These are phyloP conservation scores for Bombus haemorrhoidalis DNA, from an alignment of 1,140 invertebrate species.

Conservation along the genomic window DNA sequence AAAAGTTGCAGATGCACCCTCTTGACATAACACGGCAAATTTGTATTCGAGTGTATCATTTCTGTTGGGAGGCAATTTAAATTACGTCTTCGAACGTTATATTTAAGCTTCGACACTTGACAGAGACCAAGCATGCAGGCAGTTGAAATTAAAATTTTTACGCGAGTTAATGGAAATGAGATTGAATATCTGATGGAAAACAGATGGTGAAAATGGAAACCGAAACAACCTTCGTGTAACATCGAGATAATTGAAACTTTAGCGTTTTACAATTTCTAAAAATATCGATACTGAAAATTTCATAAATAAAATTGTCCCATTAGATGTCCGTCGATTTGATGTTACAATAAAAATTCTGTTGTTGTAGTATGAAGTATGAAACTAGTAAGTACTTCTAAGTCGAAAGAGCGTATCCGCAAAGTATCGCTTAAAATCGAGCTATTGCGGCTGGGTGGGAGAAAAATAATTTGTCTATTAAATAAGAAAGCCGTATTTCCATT, in stretches of 20 bases:
- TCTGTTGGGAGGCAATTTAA: background rate
- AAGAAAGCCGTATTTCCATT: too few species aligned
- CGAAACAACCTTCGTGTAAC: background rate
- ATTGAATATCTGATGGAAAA: background rate
- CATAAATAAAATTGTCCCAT: background rate
- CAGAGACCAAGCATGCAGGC: background rate
- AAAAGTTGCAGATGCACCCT: too few species aligned
- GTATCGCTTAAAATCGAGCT: too few species aligned
- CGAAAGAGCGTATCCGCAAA: fast-evolving
- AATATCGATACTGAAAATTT: background rate
- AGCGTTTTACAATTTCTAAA: background rate
- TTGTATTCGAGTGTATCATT: background rate
- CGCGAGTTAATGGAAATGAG: background rate
- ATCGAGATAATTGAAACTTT: too few species aligned
- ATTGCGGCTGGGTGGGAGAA: fast-evolving
- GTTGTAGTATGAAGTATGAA: too few species aligned
- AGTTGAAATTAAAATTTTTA: background rate
- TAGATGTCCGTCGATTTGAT: too few species aligned
- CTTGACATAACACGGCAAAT: too few species aligned
- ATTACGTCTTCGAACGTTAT: background rate
- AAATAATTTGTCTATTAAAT: too few species aligned
- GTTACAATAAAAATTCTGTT: too few species aligned
- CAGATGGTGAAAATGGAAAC: background rate
- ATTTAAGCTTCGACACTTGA: background rate
- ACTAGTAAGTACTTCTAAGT: too few species aligned